Percentiles rank a stretch among this genome's conserved stretches.
These are phyloP conservation scores for Sepiola atlantica DNA, from an alignment of 2,888 invertebrate genomes.

Conservation along the genomic window DNA sequence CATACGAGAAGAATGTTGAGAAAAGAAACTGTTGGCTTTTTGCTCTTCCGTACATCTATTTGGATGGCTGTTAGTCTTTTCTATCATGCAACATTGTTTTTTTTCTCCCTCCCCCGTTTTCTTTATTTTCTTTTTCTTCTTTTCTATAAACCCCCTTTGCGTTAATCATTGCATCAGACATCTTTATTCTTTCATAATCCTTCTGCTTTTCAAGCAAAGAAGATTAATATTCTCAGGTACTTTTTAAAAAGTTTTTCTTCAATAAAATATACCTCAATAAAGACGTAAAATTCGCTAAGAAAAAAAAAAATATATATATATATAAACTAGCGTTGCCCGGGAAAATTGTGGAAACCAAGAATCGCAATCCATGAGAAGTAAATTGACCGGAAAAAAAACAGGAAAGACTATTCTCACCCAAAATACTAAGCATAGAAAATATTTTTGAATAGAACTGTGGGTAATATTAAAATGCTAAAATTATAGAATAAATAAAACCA, in stretches of 20 bases:
- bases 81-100: not conserved
- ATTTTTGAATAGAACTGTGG: no score
- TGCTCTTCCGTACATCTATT: not conserved
- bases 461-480: no score
- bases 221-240: not conserved
- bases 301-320: no score
- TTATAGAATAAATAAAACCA: no score
- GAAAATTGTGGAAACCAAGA: no score
- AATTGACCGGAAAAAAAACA: no score
- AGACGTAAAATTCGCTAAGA: not conserved
- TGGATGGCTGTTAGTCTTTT: not conserved
- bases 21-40: not conserved
- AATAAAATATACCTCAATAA: not conserved
- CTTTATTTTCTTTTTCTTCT: not conserved
- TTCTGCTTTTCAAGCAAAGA: not conserved
- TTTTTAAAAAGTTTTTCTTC: not conserved
- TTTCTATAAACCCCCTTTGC: not conserved
- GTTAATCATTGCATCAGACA: not conserved
- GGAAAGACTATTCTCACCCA: no score
- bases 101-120: not conserved
- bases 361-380: no score
- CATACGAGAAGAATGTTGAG: not conserved
- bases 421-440: no score
- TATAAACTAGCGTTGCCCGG: no score
- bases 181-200: not conserved